A percentile compares a stretch with the other conserved stretches of the same genome.
These are phyloP conservation scores for Pilophorus perplexus DNA, from an alignment of 2,888 invertebrate species.

Conservation along the genomic window DNA sequence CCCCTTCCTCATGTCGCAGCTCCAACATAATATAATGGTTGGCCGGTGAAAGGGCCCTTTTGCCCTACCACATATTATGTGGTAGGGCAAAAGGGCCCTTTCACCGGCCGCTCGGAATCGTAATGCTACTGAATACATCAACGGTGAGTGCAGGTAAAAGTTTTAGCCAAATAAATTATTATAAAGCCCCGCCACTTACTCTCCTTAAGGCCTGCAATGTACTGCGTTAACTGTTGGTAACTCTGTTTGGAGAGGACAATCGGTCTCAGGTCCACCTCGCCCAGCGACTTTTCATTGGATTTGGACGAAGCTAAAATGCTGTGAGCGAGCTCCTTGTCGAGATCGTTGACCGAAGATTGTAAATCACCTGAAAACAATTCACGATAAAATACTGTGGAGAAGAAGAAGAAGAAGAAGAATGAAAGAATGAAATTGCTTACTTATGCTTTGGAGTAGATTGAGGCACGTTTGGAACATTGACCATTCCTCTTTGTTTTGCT, in stretches of 20 bases:
- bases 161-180: background rate
- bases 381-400: background rate
- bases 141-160: too few species aligned
- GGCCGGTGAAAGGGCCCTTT: too few species aligned
- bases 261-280: constrained; percentile 32
- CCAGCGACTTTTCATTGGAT: constrained; percentile 7
- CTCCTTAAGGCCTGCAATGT: constrained; percentile 27
- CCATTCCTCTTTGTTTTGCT: constrained; percentile 64
- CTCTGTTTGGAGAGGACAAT: background rate
- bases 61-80: too few species aligned
- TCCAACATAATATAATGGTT: too few species aligned
- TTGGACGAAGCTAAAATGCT: constrained; percentile 54
- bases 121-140: too few species aligned
- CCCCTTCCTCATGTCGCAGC: too few species aligned
- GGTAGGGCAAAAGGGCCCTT: too few species aligned
- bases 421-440: constrained; percentile 49
- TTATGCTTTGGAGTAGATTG: constrained; percentile 62
- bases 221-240: background rate
- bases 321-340: constrained; percentile 64
- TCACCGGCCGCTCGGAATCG: too few species aligned
- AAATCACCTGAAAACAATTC: constrained; percentile 59
- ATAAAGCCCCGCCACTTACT: constrained; percentile 16
- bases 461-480: constrained; percentile 66
- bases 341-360: constrained; percentile 62
- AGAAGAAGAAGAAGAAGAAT: background rate